Conservation (phyloP, 2,113 vertebrate genomes). For the Trichechus manatus region DNA sequence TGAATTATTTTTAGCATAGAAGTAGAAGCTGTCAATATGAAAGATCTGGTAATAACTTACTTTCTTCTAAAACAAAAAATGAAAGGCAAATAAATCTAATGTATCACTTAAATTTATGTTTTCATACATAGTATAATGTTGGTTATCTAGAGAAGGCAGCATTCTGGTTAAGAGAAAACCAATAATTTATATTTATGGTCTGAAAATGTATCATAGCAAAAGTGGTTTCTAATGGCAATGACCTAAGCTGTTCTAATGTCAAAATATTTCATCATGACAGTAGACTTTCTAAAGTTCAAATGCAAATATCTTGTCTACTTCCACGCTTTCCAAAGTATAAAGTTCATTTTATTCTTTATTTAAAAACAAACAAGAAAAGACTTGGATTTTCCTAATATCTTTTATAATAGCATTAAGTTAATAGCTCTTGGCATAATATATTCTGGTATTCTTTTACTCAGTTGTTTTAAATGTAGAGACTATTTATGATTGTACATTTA, state of each 20-base stretch:
- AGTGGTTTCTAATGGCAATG: constrained; percentile 31
- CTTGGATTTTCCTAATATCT: not conserved
- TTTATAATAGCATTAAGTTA: constrained; percentile 43
- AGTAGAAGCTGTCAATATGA: constrained; percentile 42
- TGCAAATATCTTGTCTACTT: not conserved
- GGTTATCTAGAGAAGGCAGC: constrained; percentile 6
- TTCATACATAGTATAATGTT: not conserved
- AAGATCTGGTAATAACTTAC: constrained; percentile 1
- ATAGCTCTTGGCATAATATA: not conserved
- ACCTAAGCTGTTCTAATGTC: constrained; percentile 38
- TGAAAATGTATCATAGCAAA: constrained; percentile 42
- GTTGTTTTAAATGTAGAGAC: not conserved
- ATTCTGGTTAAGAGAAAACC: constrained; percentile 15
- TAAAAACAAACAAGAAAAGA: constrained; percentile 36
- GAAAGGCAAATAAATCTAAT: constrained; percentile 7
- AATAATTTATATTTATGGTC: constrained; percentile 59
- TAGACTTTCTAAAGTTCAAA: constrained; percentile 6
- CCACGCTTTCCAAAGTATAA: constrained; percentile 43
- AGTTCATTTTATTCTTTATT: constrained; percentile 50
- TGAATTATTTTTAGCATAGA: constrained; percentile 53
- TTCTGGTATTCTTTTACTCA: not conserved
- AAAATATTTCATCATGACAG: constrained; percentile 38
- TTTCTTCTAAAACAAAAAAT: constrained; percentile 57
- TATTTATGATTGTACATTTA: not conserved
- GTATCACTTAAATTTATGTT: constrained; percentile 18